phyloP scores from a whole-genome alignment of 2,888 invertebrate genomes.

The Luperina nickerlii region DNA sequence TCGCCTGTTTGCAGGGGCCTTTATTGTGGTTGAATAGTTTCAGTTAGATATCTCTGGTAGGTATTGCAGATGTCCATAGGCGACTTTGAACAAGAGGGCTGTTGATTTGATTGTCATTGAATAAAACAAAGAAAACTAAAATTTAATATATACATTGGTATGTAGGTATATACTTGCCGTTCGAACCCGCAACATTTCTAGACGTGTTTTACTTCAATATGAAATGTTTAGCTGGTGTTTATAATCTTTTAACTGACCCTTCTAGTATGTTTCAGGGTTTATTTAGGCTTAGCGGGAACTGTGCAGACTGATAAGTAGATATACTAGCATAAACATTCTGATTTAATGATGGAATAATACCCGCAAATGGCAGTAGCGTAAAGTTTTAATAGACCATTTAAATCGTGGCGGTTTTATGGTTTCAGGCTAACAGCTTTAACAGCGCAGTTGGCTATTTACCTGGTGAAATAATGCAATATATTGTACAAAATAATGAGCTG shows the following conservation, averaged over 20 bases:
- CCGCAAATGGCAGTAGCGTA: slow-evolving; percentile 18
- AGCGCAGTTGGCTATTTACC: slow-evolving; percentile 20
- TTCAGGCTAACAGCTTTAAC: slow-evolving; percentile 31
- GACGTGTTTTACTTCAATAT: not conserved
- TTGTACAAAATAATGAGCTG: not conserved
- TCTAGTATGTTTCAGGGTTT: too few species aligned
- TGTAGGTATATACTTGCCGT: not conserved
- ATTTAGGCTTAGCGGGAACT: not conserved
- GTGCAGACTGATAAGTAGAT: slow-evolving; percentile 37
- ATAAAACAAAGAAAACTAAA: not conserved
- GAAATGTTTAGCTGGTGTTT: not conserved
- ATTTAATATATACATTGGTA: too few species aligned
- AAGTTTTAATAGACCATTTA: slow-evolving; percentile 49
- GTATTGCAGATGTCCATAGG: not conserved
- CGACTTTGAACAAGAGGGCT: not conserved
- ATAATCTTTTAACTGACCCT: not conserved
- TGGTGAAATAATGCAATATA: slow-evolving; percentile 11
- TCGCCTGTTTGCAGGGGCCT: too few species aligned
- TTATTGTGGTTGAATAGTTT: not conserved
- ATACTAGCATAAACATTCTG: slow-evolving; percentile 35
- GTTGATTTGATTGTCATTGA: not conserved
- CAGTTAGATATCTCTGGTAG: too few species aligned
- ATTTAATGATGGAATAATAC: slow-evolving; percentile 46
- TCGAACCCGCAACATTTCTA: not conserved
- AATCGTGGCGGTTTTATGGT: slow-evolving; percentile 50